Percentiles rank a stretch among this genome's conserved stretches.
Conservation (phyloP, 1,140 invertebrate species). For the Megathymus violae region DNA sequence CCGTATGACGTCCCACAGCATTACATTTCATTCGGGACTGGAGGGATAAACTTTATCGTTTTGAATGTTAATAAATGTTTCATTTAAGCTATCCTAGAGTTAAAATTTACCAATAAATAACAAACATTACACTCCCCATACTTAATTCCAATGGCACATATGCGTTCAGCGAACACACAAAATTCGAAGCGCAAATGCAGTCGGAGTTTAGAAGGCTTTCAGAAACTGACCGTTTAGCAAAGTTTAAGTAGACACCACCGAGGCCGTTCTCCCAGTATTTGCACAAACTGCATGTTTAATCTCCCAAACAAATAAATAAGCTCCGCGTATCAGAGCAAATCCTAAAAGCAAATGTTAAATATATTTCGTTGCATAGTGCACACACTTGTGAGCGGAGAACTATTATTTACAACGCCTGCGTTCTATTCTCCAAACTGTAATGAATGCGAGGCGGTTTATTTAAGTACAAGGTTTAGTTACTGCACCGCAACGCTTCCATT, state of each 20-base stretch:
- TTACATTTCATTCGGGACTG: constrained; percentile 42
- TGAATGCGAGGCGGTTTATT: constrained; percentile 24
- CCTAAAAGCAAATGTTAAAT: constrained; percentile 67
- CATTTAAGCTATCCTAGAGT: neutral
- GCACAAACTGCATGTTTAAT: constrained; percentile 65
- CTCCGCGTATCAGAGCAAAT: constrained; percentile 65
- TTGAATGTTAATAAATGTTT: neutral
- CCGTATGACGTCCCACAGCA: constrained; percentile 40
- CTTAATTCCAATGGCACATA: no score
- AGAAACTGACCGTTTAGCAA: constrained; percentile 71
- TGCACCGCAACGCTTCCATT: constrained; percentile 17
- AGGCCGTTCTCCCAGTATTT: constrained; percentile 56
- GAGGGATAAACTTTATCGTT: constrained; percentile 12
- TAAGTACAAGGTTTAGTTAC: constrained; percentile 27
- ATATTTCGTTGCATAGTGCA: constrained; percentile 49
- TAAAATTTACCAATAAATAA: neutral
- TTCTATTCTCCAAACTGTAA: constrained; percentile 24
- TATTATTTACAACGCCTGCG: constrained; percentile 26
- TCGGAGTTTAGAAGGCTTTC: constrained; percentile 72
- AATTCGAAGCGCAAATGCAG: constrained; percentile 59
- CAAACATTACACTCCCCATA: constrained; percentile 5
- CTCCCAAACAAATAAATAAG: constrained; percentile 75
- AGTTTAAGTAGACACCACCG: constrained; percentile 72
- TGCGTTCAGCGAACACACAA: no score
- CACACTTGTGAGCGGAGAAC: constrained; percentile 36